Evolutionary conservation across 2,113 vertebrate species (phyloP).

Genomic region (Daphoenositta chrysoptera): DNA sequence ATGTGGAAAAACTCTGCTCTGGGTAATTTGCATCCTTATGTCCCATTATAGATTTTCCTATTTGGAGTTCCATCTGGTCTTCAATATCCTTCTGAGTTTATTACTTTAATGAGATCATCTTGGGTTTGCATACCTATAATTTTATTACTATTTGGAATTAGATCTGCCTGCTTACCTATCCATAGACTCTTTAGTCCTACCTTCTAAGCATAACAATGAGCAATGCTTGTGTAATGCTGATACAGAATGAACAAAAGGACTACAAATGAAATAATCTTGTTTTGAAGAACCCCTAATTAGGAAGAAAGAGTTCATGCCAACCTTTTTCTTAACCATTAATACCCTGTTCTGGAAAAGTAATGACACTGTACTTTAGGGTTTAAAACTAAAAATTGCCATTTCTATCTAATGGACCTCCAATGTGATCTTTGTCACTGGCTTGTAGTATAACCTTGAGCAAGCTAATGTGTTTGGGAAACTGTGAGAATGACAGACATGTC

Average conservation of each 20-base stretch:
- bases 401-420: not conserved
- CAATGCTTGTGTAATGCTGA: not conserved
- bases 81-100: conserved; percentile 65
- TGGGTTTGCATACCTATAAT: conserved; percentile 59
- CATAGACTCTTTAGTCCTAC: conserved; percentile 8
- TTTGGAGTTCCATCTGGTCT: conserved; percentile 75
- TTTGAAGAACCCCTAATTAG: not conserved
- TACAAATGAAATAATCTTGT: not conserved
- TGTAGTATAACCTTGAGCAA: not conserved
- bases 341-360: not conserved
- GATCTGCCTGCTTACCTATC: conserved; percentile 32
- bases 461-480: not conserved
- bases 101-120: conserved; percentile 71
- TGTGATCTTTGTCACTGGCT: not conserved
- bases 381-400: not conserved
- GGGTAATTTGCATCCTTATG: conserved; percentile 75
- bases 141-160: conserved; percentile 65
- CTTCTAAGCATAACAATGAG: conserved; percentile 23
- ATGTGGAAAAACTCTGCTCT: conserved; percentile 66
- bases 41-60: conserved; percentile 69
- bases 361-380: not conserved
- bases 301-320: not conserved
- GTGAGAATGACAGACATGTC: not conserved
- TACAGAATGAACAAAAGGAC: not conserved
- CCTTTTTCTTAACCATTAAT: not conserved